Percentiles rank a stretch among this genome's conserved stretches.
Evolutionary conservation across 1,140 invertebrate species (phyloP).

Genomic region (Coelopa frigida): DNA sequence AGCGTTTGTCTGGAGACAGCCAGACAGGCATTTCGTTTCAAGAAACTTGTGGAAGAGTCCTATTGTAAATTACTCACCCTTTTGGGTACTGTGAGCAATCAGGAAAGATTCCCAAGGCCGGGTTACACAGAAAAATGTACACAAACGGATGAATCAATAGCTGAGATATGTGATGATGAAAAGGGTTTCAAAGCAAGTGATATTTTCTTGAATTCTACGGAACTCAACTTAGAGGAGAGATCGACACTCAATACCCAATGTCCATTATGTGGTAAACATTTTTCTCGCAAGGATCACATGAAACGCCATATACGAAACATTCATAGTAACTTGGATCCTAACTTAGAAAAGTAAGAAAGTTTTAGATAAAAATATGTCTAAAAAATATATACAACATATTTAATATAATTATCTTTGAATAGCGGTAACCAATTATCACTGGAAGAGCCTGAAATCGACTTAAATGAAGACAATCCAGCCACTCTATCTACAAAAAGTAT

Average conservation of each 20-base stretch:
- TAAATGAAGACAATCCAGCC: too few relatives aligned
- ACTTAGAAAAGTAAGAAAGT: too few relatives aligned
- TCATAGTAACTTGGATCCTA: too few relatives aligned
- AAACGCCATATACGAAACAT: constrained; percentile 28
- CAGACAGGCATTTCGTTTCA: constrained; percentile 33
- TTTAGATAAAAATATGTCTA: too few relatives aligned
- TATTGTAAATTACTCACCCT: constrained; percentile 27
- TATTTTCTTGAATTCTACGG: constrained; percentile 9
- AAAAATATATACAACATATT: too few relatives aligned
- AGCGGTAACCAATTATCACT: too few relatives aligned
- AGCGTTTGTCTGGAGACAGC: constrained; percentile 25
- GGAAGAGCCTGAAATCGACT: too few relatives aligned
- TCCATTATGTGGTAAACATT: constrained; percentile 22
- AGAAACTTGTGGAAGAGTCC: constrained; percentile 27
- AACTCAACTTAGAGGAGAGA: too few relatives aligned
- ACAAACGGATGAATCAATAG: constrained; percentile 31
- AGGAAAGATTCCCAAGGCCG: not conserved
- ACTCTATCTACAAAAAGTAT: too few relatives aligned
- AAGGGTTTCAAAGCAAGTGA: too few relatives aligned
- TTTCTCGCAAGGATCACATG: constrained; percentile 31
- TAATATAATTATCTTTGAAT: too few relatives aligned
- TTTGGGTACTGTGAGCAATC: not conserved
- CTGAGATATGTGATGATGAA: too few relatives aligned
- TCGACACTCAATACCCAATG: constrained; percentile 20
- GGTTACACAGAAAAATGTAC: constrained; percentile 21